Conservation (phyloP, 1,140 invertebrate species). For the Globodera ellingtonae region DNA sequence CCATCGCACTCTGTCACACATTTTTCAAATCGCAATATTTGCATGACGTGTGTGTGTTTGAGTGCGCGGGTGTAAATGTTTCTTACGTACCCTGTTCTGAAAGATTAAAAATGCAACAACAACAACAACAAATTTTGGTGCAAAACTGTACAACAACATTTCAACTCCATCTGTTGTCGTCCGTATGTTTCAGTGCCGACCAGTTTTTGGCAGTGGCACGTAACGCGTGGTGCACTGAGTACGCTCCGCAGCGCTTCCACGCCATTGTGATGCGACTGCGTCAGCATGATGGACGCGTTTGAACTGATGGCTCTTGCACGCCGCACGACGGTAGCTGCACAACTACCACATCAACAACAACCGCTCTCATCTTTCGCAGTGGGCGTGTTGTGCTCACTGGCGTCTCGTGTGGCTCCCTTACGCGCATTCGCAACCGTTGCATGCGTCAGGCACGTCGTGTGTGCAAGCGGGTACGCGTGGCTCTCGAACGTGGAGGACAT, state of each 20-base stretch:
- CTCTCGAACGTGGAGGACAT: not conserved
- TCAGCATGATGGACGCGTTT: too few species aligned
- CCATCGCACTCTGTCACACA: too few species aligned
- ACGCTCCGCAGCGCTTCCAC: conserved; percentile 12
- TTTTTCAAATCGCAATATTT: too few species aligned
- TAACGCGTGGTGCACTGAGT: conserved; percentile 5
- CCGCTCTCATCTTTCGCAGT: conserved; percentile 4
- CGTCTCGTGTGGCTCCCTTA: not conserved
- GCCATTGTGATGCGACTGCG: conserved; percentile 7
- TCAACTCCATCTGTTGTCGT: too few species aligned
- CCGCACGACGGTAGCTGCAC: not conserved
- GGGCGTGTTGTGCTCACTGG: conserved; percentile 4
- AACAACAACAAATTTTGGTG: not conserved
- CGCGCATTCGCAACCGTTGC: not conserved
- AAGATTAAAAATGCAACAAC: too few species aligned
- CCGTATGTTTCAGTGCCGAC: not conserved
- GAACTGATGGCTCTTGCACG: too few species aligned
- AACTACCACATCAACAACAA: not conserved
- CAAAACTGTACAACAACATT: not conserved
- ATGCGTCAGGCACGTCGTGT: not conserved
- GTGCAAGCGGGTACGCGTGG: not conserved
- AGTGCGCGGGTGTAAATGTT: too few species aligned
- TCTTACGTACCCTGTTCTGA: too few species aligned
- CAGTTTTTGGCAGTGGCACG: conserved; percentile 4
- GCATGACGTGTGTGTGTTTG: too few species aligned